phyloP scores from a whole-genome alignment of 2,888 invertebrate genomes.

The Parochlus steinenii region DNA sequence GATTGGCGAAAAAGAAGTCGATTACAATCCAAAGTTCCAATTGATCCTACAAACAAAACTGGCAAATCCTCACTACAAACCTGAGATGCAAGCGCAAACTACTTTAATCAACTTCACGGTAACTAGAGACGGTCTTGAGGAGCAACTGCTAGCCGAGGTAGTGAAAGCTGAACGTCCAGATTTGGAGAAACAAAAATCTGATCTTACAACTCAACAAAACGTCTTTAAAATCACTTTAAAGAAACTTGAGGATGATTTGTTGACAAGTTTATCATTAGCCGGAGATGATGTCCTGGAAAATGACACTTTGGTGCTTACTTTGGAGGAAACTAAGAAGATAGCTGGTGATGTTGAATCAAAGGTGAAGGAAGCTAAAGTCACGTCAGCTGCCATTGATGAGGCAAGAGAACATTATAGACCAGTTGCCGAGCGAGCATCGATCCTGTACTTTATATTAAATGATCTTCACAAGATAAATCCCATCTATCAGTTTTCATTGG shows the following conservation, averaged over 20 bases:
- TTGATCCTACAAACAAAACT: constrained; percentile 83
- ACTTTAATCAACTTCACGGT: constrained; percentile 93
- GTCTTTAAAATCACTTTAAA: constrained; percentile 88
- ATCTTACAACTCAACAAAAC: constrained; percentile 82
- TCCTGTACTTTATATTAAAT: constrained; percentile 85
- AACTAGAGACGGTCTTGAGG: constrained; percentile 77
- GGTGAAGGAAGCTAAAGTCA: constrained; percentile 72
- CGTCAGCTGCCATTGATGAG: constrained; percentile 75
- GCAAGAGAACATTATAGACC: constrained; percentile 77
- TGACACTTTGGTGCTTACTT: constrained; percentile 74
- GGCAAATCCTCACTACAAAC: constrained; percentile 91
- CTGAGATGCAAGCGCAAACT: constrained; percentile 92
- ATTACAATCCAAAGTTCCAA: constrained; percentile 66
- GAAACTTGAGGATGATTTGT: constrained; percentile 75
- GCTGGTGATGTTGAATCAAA: constrained; percentile 79
- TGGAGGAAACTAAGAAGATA: constrained; percentile 85
- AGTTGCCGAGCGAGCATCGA: constrained; percentile 71
- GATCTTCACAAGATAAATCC: constrained; percentile 85
- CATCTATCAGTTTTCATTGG: constrained; percentile 89
- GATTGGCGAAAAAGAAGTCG: constrained; percentile 86
- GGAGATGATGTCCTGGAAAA: constrained; percentile 86
- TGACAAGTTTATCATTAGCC: constrained; percentile 73
- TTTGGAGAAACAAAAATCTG: constrained; percentile 63
- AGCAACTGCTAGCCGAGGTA: constrained; percentile 83
- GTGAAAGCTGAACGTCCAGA: constrained; percentile 88